phyloP scores from a whole-genome alignment of 2,113 vertebrate species.

The Gymnobelideus leadbeateri region DNA sequence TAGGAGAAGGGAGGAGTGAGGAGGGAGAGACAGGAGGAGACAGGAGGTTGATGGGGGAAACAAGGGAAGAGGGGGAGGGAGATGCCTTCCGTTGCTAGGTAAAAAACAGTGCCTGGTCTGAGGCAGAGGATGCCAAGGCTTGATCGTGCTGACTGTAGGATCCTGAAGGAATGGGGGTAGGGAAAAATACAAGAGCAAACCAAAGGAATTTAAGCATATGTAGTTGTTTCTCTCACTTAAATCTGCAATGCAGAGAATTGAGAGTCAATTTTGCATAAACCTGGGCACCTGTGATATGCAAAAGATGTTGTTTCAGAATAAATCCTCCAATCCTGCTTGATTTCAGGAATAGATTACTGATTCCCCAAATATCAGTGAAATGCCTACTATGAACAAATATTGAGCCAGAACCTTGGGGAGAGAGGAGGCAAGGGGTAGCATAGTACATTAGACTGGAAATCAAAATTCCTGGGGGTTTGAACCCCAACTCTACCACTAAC shows the following conservation, averaged over 20 bases:
- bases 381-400: background rate
- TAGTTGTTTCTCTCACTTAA: conserved; percentile 11
- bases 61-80: background rate
- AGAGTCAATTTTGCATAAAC: background rate
- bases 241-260: conserved; percentile 42
- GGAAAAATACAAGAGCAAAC: background rate
- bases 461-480: background rate
- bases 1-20: background rate
- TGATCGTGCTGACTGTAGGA: conserved; percentile 48
- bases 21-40: background rate
- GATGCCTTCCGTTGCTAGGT: conserved; percentile 53
- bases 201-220: background rate
- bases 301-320: background rate
- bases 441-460: background rate
- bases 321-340: background rate
- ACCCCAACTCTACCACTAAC: background rate
- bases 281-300: background rate
- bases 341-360: background rate
- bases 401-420: background rate
- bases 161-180: background rate
- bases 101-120: conserved; percentile 39
- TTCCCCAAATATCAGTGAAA: background rate
- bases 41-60: background rate
- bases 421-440: background rate
- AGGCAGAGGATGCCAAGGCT: conserved; percentile 29